Percentiles rank a stretch among this genome's conserved stretches.
Conservation (phyloP, 2,113 vertebrate species). For the Podarcis muralis region DNA sequence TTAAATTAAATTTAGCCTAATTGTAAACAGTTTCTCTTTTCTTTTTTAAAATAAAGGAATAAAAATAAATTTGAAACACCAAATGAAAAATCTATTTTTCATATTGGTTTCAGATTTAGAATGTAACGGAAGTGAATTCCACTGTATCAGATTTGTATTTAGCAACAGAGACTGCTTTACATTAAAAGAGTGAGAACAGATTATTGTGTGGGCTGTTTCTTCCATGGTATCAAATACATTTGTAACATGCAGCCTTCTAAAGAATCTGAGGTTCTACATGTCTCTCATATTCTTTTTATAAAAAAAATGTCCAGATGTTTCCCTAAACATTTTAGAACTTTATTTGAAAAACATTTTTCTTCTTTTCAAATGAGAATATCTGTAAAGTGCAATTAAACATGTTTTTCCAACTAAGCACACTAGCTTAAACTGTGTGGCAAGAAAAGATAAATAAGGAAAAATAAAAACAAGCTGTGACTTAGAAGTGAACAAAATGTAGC, state of each 20-base stretch:
- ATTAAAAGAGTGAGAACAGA: conserved; percentile 1
- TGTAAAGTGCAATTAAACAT: conserved; percentile 66
- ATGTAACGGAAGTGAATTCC: background rate
- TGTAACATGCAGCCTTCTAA: conserved; percentile 48
- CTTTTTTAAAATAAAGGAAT: background rate
- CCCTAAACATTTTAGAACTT: conserved; percentile 63
- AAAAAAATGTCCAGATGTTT: conserved; percentile 61
- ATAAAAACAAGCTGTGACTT: conserved; percentile 41
- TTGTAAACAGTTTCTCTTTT: background rate
- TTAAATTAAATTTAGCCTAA: background rate
- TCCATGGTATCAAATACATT: conserved; percentile 58
- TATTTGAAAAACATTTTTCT: conserved; percentile 69
- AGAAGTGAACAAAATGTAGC: conserved; percentile 7
- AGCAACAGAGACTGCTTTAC: conserved; percentile 4
- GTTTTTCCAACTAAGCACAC: conserved; percentile 70
- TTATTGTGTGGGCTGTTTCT: conserved; percentile 28
- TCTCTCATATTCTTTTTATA: conserved; percentile 56
- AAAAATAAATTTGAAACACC: background rate
- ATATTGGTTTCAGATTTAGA: background rate
- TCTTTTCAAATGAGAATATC: conserved; percentile 66
- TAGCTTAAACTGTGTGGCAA: conserved; percentile 65
- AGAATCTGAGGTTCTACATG: conserved; percentile 62
- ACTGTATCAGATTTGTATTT: conserved; percentile 45
- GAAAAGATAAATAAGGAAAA: conserved; percentile 69
- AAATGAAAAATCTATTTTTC: background rate